These are phyloP conservation scores for Agrotis clavis DNA, from an alignment of 2,888 invertebrate species.

Conservation along the genomic window DNA sequence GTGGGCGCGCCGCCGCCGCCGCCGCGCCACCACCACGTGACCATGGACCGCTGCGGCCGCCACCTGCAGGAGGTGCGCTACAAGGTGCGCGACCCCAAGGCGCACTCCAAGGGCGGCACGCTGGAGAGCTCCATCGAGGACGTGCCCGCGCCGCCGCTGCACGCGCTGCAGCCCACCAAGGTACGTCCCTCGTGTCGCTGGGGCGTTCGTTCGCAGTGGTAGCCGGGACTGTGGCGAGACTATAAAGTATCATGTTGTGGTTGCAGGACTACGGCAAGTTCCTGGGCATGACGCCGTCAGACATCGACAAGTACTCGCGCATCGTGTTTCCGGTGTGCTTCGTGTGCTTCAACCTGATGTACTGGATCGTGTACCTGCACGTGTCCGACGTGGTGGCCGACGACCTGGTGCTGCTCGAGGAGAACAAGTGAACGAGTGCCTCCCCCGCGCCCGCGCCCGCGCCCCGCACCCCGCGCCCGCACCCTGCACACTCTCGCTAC, in stretches of 20 bases:
- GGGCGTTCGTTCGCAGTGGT: neutral
- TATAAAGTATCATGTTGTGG: neutral
- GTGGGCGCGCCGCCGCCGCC: conserved; percentile 81
- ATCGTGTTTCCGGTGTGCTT: conserved; percentile 99
- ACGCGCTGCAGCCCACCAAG: conserved; percentile 95
- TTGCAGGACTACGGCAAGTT: conserved; percentile 95
- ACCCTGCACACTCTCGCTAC: conserved; percentile 20
- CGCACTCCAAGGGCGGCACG: conserved; percentile 97
- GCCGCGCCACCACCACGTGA: conserved; percentile 44
- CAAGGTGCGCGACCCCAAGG: conserved; percentile 97
- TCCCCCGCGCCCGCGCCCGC: conserved; percentile 25
- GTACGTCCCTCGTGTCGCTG: conserved; percentile 66
- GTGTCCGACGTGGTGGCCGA: conserved; percentile 98
- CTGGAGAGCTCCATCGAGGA: conserved; percentile 94
- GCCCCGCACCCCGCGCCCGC: conserved; percentile 26
- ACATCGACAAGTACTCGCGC: conserved; percentile 99
- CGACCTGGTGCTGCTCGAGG: conserved; percentile 95
- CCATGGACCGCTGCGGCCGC: conserved; percentile 42
- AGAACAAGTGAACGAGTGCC: conserved; percentile 69
- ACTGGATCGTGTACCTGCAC: conserved; percentile 98
- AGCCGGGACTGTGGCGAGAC: no score
- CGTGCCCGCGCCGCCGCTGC: conserved; percentile 90
- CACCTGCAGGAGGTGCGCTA: conserved; percentile 96
- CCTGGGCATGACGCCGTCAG: conserved; percentile 97
- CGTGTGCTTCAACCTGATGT: conserved; percentile 99